Evolutionary conservation across 2,113 vertebrate species (phyloP).

Genomic region (Falcunculus frontatus): DNA sequence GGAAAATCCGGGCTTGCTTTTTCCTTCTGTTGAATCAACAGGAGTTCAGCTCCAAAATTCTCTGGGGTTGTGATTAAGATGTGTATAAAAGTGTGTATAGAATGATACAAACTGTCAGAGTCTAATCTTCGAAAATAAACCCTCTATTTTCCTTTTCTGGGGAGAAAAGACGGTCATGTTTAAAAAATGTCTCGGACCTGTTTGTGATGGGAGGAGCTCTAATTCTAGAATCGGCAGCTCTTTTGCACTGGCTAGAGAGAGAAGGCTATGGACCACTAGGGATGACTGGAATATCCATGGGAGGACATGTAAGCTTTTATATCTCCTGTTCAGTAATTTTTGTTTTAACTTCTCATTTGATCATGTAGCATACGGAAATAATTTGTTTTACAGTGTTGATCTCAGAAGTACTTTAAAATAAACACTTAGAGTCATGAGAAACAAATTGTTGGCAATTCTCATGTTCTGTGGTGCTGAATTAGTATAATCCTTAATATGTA

Average conservation of each 20-base stretch:
- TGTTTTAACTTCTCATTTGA: conserved; percentile 2
- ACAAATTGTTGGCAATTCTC: neutral
- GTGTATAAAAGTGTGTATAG: neutral
- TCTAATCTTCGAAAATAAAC: conserved; percentile 32
- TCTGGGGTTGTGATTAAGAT: neutral
- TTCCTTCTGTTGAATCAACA: neutral
- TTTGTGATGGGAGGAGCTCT: conserved; percentile 98
- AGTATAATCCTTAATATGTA: neutral
- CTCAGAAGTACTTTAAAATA: neutral
- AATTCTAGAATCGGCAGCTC: conserved; percentile 90
- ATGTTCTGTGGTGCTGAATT: neutral
- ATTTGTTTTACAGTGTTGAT: neutral
- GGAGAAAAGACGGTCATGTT: conserved; percentile 86
- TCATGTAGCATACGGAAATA: neutral
- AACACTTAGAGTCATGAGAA: neutral
- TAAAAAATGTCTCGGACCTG: conserved; percentile 96
- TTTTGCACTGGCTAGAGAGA: conserved; percentile 93
- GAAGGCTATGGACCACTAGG: conserved; percentile 95
- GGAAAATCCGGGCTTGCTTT: neutral
- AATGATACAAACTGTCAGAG: conserved; percentile 10
- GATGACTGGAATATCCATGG: conserved; percentile 99
- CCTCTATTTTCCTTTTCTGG: conserved; percentile 55
- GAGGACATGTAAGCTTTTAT: conserved; percentile 89
- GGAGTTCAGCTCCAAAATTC: neutral
- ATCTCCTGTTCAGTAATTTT: conserved; percentile 30